These are phyloP conservation scores for Danionella dracula DNA, from an alignment of 2,797 vertebrate genomes.

Conservation along the genomic window DNA sequence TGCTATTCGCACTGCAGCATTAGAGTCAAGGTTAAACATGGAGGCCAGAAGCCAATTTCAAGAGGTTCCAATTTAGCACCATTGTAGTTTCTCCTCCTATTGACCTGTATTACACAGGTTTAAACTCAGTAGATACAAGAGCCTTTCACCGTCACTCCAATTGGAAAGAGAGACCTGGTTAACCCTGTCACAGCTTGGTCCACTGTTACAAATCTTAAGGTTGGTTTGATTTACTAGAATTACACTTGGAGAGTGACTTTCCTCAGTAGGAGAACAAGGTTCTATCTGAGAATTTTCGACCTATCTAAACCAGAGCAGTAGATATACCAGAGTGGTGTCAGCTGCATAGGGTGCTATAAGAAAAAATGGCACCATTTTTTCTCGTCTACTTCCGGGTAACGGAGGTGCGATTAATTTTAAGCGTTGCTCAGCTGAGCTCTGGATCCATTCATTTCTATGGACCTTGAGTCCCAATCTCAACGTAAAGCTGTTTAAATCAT, in stretches of 20 bases:
- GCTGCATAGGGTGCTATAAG: too few relatives aligned
- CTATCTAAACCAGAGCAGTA: too few relatives aligned
- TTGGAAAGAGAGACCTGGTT: slow-evolving; percentile 27
- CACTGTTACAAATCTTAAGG: slow-evolving; percentile 33
- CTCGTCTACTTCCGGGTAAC: too few relatives aligned
- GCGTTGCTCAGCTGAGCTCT: too few relatives aligned
- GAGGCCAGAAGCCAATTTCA: slow-evolving; percentile 41
- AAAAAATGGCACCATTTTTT: too few relatives aligned
- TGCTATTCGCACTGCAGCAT: slow-evolving; percentile 6
- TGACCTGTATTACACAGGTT: slow-evolving; percentile 59
- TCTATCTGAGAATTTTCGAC: too few relatives aligned
- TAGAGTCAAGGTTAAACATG: slow-evolving; percentile 34
- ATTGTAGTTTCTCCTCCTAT: slow-evolving; percentile 43
- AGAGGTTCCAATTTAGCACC: slow-evolving; percentile 37
- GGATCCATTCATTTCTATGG: too few relatives aligned
- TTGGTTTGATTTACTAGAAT: slow-evolving; percentile 24
- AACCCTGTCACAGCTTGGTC: slow-evolving; percentile 19
- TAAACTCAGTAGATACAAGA: slow-evolving; percentile 33
- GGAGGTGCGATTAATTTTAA: too few relatives aligned
- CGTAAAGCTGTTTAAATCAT: too few relatives aligned
- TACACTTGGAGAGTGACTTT: not conserved
- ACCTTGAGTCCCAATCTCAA: too few relatives aligned
- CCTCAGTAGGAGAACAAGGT: not conserved
- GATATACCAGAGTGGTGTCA: too few relatives aligned
- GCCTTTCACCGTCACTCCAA: slow-evolving; percentile 49